These are phyloP conservation scores for Oriolus oriolus DNA, from an alignment of 2,113 vertebrate genomes.

Conservation along the genomic window DNA sequence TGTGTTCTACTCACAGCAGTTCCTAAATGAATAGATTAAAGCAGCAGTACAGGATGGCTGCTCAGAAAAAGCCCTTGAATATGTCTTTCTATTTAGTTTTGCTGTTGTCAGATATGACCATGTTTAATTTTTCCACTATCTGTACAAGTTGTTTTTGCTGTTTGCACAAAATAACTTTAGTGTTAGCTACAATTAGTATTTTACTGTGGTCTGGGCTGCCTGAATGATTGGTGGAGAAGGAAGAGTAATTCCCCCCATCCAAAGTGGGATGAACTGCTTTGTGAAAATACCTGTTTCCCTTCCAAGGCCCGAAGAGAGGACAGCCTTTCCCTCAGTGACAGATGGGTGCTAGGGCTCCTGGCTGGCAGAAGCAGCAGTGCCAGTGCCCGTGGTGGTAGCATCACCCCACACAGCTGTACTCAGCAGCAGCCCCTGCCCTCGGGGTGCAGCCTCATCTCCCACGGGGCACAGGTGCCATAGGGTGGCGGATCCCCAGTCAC, in stretches of 20 bases:
- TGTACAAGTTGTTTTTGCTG: neutral
- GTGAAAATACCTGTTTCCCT: neutral
- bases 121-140: neutral
- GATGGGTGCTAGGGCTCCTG: neutral
- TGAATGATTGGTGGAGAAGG: neutral
- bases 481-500: no score
- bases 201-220: neutral
- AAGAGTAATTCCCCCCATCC: neutral
- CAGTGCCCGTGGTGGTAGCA: neutral
- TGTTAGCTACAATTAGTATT: neutral
- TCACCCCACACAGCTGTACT: neutral
- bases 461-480: rapidly evolving
- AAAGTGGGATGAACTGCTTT: neutral
- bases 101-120: neutral
- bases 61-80: neutral
- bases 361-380: neutral
- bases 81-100: neutral
- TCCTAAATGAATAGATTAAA: neutral
- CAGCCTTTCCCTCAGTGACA: neutral
- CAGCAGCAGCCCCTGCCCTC: neutral
- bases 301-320: neutral
- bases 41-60: neutral
- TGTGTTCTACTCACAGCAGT: neutral
- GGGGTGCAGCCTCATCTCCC: rapidly evolving
- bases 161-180: neutral